Evolutionary conservation across 2,113 vertebrate genomes (phyloP).

Genomic region (Shinisaurus crocodilurus): DNA sequence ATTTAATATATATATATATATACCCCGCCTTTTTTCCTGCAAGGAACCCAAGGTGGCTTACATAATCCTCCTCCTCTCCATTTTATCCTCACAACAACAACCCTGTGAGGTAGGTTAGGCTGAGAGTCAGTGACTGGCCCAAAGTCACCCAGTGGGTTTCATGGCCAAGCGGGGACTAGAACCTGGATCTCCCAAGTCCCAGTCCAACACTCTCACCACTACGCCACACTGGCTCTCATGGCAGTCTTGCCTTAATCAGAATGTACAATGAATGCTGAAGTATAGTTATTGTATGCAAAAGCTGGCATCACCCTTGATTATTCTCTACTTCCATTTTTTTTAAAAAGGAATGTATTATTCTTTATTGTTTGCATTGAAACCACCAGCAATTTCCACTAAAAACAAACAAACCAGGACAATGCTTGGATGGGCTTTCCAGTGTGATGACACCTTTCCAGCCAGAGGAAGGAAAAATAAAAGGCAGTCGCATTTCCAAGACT

Average conservation of each 20-base stretch:
- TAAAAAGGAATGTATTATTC: background rate
- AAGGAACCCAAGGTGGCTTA: no score
- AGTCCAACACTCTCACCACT: no score
- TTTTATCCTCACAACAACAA: no score
- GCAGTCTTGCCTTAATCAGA: background rate
- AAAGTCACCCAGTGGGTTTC: no score
- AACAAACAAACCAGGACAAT: background rate
- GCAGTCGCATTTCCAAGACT: background rate
- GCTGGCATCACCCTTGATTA: background rate
- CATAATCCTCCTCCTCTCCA: no score
- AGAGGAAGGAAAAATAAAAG: background rate
- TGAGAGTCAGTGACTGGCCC: no score
- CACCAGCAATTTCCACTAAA: background rate
- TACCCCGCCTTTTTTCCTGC: no score
- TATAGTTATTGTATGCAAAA: background rate
- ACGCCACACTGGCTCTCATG: no score
- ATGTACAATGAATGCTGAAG: background rate
- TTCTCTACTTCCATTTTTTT: background rate
- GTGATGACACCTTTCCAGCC: background rate
- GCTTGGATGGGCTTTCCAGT: background rate
- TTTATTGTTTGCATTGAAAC: background rate
- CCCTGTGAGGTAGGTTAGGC: no score
- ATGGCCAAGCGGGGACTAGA: no score
- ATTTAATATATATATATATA: no score
- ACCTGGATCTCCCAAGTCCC: no score